A percentile compares a stretch with the other conserved stretches of the same genome.
Evolutionary conservation across 2,888 invertebrate genomes (phyloP).

Genomic region (Zaprionus obscuricornis): DNA sequence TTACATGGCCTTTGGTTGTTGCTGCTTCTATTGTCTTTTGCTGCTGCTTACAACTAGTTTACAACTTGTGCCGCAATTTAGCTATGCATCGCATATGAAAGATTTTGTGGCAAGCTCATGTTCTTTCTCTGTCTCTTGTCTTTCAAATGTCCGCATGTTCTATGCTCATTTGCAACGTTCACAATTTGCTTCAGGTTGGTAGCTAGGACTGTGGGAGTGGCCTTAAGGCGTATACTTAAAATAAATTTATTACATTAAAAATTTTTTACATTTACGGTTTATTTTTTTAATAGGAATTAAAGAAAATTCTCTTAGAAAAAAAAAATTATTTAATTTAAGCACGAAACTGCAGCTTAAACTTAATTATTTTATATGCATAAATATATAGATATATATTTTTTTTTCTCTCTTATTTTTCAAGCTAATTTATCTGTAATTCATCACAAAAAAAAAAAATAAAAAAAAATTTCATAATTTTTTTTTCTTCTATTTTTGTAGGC

Average conservation of each 20-base stretch:
- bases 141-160: slow-evolving; percentile 30
- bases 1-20: slow-evolving; percentile 26
- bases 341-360: too few relatives aligned
- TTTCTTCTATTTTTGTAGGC: too few relatives aligned
- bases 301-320: background rate
- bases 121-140: background rate
- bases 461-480: too few relatives aligned
- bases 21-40: slow-evolving; percentile 9
- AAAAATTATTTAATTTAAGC: background rate
- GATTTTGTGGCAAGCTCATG: slow-evolving; percentile 8
- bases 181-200: slow-evolving; percentile 32
- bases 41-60: background rate
- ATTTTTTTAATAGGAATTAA: background rate
- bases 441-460: too few relatives aligned
- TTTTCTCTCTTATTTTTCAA: background rate
- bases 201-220: slow-evolving; percentile 22
- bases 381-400: background rate
- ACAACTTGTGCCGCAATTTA: slow-evolving; percentile 50
- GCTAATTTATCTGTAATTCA: slow-evolving; percentile 22
- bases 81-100: slow-evolving; percentile 30
- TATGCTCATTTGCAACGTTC: slow-evolving; percentile 25
- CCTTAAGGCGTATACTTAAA: background rate
- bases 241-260: slow-evolving; percentile 1
- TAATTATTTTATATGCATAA: background rate
- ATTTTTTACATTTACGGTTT: background rate